Evolutionary conservation across 1,140 invertebrate genomes (phyloP).

Genomic region (Drosophila ogumai): DNA sequence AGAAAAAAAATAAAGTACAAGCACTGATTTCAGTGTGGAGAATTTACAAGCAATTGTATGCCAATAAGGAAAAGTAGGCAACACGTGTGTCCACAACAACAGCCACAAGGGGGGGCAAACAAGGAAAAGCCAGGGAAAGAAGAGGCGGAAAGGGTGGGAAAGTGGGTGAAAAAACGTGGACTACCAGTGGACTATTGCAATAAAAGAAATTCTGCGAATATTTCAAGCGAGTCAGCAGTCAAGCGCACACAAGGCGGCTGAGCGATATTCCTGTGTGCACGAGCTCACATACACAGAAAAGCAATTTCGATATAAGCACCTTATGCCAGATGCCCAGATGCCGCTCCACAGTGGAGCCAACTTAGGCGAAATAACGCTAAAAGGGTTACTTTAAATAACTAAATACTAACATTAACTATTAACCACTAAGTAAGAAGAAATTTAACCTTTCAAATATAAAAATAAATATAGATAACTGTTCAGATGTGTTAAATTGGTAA

Average conservation of each 20-base stretch:
- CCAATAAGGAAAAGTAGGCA: constrained; percentile 70
- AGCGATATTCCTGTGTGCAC: constrained; percentile 45
- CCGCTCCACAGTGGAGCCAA: constrained; percentile 28
- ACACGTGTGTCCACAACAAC: constrained; percentile 61
- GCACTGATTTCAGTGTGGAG: constrained; percentile 63
- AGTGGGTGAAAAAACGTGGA: constrained; percentile 41
- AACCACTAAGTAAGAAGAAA: no score
- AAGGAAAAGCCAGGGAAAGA: constrained; percentile 4
- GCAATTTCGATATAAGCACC: constrained; percentile 77
- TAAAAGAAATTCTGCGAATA: constrained; percentile 79
- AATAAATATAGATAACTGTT: no score
- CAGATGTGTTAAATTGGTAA: no score
- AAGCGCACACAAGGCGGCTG: constrained; percentile 63
- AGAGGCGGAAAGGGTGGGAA: neutral
- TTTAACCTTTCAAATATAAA: no score
- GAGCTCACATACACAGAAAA: constrained; percentile 45
- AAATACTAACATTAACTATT: no score
- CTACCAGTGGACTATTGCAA: constrained; percentile 67
- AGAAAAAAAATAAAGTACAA: constrained; percentile 28
- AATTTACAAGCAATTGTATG: constrained; percentile 74
- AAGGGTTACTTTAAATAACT: neutral
- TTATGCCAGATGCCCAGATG: constrained; percentile 58
- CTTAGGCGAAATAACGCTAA: neutral
- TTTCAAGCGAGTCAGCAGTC: constrained; percentile 64
- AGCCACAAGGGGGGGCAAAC: constrained; percentile 17